Evolutionary conservation across 2,888 invertebrate species (phyloP).

Genomic region (Taenaris catops): DNA sequence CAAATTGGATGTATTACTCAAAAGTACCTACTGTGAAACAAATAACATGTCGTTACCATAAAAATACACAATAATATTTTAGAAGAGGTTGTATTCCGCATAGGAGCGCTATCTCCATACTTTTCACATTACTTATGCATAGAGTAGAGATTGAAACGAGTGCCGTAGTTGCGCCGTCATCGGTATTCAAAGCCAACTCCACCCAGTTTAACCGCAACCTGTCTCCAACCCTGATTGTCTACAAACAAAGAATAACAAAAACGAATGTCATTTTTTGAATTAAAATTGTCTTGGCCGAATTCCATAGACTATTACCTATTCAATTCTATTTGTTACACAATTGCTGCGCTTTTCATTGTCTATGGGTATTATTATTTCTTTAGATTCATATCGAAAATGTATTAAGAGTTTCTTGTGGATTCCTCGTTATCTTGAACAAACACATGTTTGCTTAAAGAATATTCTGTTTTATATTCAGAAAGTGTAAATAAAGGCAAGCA

Average conservation of each 20-base stretch:
- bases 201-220: constrained; percentile 59
- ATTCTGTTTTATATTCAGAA: too few relatives aligned
- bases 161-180: constrained; percentile 64
- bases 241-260: constrained; percentile 53
- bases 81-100: constrained; percentile 58
- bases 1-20: constrained; percentile 16
- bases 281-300: constrained; percentile 21
- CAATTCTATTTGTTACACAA: constrained; percentile 21
- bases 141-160: constrained; percentile 76
- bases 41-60: constrained; percentile 65
- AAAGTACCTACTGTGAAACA: constrained; percentile 24
- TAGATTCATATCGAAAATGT: background rate
- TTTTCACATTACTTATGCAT: constrained; percentile 78
- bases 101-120: constrained; percentile 65
- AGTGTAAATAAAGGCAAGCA: too few relatives aligned
- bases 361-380: constrained; percentile 1
- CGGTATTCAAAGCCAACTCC: constrained; percentile 64
- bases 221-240: constrained; percentile 59
- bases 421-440: too few relatives aligned
- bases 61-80: constrained; percentile 71
- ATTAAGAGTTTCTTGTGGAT: background rate
- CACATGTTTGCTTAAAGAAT: too few relatives aligned
- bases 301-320: constrained; percentile 19
- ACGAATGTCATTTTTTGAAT: constrained; percentile 28
- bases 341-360: constrained; percentile 14